These are phyloP conservation scores for Nautilus pompilius DNA, from an alignment of 1,140 invertebrate species.

Conservation along the genomic window DNA sequence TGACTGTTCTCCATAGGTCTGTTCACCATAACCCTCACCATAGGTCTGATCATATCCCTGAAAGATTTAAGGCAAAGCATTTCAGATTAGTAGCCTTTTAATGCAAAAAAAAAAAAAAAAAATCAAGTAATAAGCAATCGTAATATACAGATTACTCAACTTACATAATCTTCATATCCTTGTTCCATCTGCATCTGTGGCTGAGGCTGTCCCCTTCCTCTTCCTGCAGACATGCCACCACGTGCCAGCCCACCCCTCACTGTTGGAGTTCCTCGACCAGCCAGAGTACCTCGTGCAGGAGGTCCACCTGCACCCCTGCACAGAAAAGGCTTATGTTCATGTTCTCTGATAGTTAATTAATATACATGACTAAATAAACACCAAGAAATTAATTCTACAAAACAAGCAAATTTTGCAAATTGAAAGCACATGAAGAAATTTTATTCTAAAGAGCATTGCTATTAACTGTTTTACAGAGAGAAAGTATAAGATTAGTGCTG, in stretches of 20 bases:
- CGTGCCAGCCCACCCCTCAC: slow-evolving; percentile 9
- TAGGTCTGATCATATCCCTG: slow-evolving; percentile 7
- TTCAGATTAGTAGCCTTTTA: neutral
- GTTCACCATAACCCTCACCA: slow-evolving; percentile 16
- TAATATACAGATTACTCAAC: neutral
- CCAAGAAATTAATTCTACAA: no score
- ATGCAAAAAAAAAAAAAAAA: neutral
- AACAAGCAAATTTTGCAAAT: no score
- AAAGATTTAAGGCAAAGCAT: neutral
- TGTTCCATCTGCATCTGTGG: slow-evolving; percentile 7
- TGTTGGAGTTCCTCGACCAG: slow-evolving; percentile 11
- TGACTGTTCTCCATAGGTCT: slow-evolving; percentile 12
- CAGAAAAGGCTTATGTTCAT: no score
- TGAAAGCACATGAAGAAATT: no score
- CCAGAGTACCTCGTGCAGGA: slow-evolving; percentile 12
- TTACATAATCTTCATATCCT: slow-evolving; percentile 24
- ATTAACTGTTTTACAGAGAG: no score
- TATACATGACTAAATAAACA: no score
- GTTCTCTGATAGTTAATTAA: no score
- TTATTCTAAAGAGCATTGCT: no score
- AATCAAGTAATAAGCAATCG: neutral
- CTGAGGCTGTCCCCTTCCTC: slow-evolving; percentile 13
- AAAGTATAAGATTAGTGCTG: no score
- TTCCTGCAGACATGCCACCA: slow-evolving; percentile 11
- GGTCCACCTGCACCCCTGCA: slow-evolving; percentile 3